These are phyloP conservation scores for Palloptera scutellata DNA, from an alignment of 2,888 invertebrate genomes.

Conservation along the genomic window DNA sequence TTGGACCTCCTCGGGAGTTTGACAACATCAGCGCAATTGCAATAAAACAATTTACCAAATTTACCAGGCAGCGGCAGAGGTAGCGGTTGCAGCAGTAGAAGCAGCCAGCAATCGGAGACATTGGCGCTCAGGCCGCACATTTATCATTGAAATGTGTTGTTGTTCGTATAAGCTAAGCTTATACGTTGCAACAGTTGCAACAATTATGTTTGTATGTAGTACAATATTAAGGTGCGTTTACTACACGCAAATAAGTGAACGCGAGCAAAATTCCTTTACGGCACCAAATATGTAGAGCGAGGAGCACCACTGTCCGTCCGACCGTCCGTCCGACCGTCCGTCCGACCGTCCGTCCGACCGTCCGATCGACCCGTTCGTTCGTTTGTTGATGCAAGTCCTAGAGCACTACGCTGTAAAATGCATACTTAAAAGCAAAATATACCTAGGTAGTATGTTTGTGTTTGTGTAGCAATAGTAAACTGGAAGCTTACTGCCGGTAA, in stretches of 20 bases:
- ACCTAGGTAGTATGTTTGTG: too few species aligned
- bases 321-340: too few species aligned
- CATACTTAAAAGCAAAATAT: too few species aligned
- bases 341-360: too few species aligned
- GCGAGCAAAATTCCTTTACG: constrained; percentile 43
- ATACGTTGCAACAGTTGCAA: neutral
- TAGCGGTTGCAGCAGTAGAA: neutral
- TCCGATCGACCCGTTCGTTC: too few species aligned
- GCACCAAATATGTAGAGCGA: constrained; percentile 44
- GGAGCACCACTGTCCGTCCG: neutral
- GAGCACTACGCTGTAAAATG: too few species aligned
- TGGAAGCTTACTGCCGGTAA: too few species aligned
- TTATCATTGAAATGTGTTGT: constrained; percentile 27
- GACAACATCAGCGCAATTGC: constrained; percentile 57
- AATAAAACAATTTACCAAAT: constrained; percentile 61
- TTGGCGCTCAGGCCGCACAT: constrained; percentile 21
- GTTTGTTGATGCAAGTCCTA: too few species aligned
- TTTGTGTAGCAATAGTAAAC: too few species aligned
- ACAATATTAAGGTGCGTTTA: constrained; percentile 40
- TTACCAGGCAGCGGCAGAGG: constrained; percentile 9
- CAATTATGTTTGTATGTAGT: neutral
- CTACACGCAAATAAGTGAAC: constrained; percentile 40
- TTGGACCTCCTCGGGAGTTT: constrained; percentile 59
- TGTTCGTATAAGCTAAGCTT: neutral
- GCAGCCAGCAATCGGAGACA: constrained; percentile 13